Evolutionary conservation across 1,140 invertebrate genomes (phyloP), one percentile per base, ranked within the genome.

Genomic region (Drosophila oshimai): DNA sequence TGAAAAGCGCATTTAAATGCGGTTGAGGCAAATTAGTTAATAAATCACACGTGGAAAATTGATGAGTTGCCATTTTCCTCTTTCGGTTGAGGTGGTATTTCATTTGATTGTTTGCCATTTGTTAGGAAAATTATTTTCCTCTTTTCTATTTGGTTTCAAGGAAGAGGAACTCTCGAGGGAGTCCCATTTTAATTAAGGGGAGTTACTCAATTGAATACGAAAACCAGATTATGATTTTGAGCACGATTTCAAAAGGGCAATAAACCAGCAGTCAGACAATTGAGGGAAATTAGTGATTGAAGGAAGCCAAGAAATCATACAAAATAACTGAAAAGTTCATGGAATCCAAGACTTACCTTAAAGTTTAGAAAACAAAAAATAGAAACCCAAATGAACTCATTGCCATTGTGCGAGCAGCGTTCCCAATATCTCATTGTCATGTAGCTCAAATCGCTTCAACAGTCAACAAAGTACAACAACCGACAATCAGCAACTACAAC

Each of bases 1-100:
- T 73, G 55, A 70, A 83, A 72, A 64, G 74, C 70, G 78, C 80
- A 86, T 84, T 84, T 86, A 84, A 84, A 84, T 87, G 77, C 74
- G 77, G 74, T 65, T 67, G 62, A 65, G 73, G 69, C 75, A 87
- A 87, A 87, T 87, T 88, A 87, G 81, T 87, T 88, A 81, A 87
- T 87, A 87, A 87, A 87, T 87, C 81, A 87, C 81, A 87, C 64
- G 77, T 81, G 69, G 73, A 77, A 81, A 87, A 87, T 87, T 87
- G 81, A 87, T 87, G 81, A 87, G 81, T 75, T 87, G 69, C 68
- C 81, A 72, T 87, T 75, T 69, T 50, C 58, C 60, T 39, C 24
- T 29, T 29, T 37, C 15, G 58, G 41, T 31, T 26, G 24, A 13
- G 41, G 12, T 6, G 44, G 33, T 20, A 46, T 50, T 65, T 50